These are phyloP conservation scores for Diprion similis DNA, from an alignment of 1,140 invertebrate genomes.

Conservation along the genomic window DNA sequence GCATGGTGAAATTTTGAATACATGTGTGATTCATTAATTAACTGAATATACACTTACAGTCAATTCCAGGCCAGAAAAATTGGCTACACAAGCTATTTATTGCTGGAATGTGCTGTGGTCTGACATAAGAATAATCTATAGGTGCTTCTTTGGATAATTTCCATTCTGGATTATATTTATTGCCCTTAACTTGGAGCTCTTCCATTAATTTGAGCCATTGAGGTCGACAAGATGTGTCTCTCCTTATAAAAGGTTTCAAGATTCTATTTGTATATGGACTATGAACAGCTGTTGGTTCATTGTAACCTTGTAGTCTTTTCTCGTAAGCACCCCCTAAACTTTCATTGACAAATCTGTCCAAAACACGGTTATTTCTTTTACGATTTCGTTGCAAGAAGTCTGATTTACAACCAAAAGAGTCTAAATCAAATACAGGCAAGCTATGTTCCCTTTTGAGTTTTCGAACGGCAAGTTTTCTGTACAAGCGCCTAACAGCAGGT, in stretches of 20 bases:
- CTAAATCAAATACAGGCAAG: slow-evolving; percentile 66
- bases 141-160: slow-evolving; percentile 54
- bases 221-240: slow-evolving; percentile 70
- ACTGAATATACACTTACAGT: slow-evolving; percentile 68
- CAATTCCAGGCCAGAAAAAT: slow-evolving; percentile 91
- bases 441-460: slow-evolving; percentile 68
- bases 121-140: slow-evolving; percentile 87
- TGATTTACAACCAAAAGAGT: slow-evolving; percentile 48
- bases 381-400: slow-evolving; percentile 21
- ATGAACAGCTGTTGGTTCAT: slow-evolving; percentile 63
- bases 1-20: slow-evolving; percentile 23
- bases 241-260: slow-evolving; percentile 80
- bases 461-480: slow-evolving; percentile 68
- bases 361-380: slow-evolving; percentile 44
- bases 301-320: slow-evolving; percentile 61
- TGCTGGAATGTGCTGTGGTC: slow-evolving; percentile 86
- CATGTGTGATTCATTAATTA: slow-evolving; percentile 16
- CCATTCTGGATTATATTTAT: slow-evolving; percentile 65
- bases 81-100: slow-evolving; percentile 83
- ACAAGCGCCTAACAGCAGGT: slow-evolving; percentile 57
- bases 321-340: slow-evolving; percentile 48
- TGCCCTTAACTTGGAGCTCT: slow-evolving; percentile 70
- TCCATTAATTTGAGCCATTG: slow-evolving; percentile 75
- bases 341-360: slow-evolving; percentile 57
- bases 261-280: slow-evolving; percentile 71